Evolutionary conservation across 2,797 vertebrate species (phyloP), one percentile per base, ranked within the genome.

Genomic region (Myotis pilosus): DNA sequence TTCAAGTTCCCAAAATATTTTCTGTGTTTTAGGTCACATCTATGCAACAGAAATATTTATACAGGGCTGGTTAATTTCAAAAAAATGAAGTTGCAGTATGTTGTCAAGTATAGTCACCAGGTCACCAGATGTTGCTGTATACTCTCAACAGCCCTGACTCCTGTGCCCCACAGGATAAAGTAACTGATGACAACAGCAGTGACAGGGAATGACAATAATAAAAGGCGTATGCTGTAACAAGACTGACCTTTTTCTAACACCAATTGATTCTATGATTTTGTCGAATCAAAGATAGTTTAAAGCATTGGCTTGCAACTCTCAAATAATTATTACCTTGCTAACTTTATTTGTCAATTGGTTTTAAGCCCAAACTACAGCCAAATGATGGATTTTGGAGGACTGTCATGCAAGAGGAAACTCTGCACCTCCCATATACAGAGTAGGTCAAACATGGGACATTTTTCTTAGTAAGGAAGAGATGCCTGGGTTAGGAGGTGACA

Each of bases 271-370:
- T 60, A 22, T 53, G 51, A 89, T 69, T 91, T 92, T 87, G 17
- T 53, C 19, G 84, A 92, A 94, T 44, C 10, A 89, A 55, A 80
- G 41, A 74, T 9, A 88, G 8, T 71, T 95, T 72, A 92, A 75
- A 87, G 25, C 22, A 87, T 79, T 82, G 64, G 16, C 72, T 79
- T 94, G 28, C 30, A 44, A 36, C 75, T 89, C 36, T 80, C 72
- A 71, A 84, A 89, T 57, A 44, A 64, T 91, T 86, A 72, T 51
- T 80, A 81, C 3, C 23, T 22, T 83, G 47, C 6, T 87, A 84
- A 84, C 22, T 81, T 68, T 66, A 78, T 49, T 69, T 91, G 36
- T 8, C 51, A 62, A 6, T 75, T 82, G 36, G 12, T 78, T 88
- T 71, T 91, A 89, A 76, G 30, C 23, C 7, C 36, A 49, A 91